phyloP scores from a whole-genome alignment of 2,797 vertebrate species.

The Melanotaenia parkinsoni region DNA sequence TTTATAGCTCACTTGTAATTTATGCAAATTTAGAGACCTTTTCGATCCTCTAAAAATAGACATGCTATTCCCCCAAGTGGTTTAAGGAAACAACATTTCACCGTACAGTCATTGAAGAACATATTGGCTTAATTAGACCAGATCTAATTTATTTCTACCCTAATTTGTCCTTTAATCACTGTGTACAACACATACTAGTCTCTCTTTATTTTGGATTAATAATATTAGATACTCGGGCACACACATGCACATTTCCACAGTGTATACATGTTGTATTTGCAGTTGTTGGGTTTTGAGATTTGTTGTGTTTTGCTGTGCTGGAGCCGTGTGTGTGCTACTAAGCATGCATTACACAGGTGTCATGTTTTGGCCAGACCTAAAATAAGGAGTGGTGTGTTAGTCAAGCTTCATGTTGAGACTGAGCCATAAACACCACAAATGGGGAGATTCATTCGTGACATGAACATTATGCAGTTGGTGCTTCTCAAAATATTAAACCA shows the following conservation, averaged over 20 bases:
- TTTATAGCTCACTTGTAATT: slow-evolving; percentile 35
- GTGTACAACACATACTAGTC: slow-evolving; percentile 3
- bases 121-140: slow-evolving; percentile 36
- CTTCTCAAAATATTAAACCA: neutral
- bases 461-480: slow-evolving; percentile 2
- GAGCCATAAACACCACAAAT: slow-evolving; percentile 32
- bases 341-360: slow-evolving; percentile 44
- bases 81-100: slow-evolving; percentile 23
- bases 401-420: slow-evolving; percentile 36
- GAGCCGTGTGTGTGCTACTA: slow-evolving; percentile 18
- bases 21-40: slow-evolving; percentile 40
- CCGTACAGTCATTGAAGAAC: slow-evolving; percentile 11
- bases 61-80: neutral
- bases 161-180: slow-evolving; percentile 51
- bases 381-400: slow-evolving; percentile 41
- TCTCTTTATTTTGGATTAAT: slow-evolving; percentile 14
- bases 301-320: slow-evolving; percentile 28
- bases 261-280: slow-evolving; percentile 47
- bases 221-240: slow-evolving; percentile 2
- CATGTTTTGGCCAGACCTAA: slow-evolving; percentile 48
- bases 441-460: slow-evolving; percentile 11
- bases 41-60: slow-evolving; percentile 43
- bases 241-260: slow-evolving; percentile 14
- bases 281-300: slow-evolving; percentile 40
- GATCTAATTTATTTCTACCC: slow-evolving; percentile 44